Base-by-base conservation (phyloP, 2,888 invertebrate genomes). In the Orgyia antiqua region DNA sequence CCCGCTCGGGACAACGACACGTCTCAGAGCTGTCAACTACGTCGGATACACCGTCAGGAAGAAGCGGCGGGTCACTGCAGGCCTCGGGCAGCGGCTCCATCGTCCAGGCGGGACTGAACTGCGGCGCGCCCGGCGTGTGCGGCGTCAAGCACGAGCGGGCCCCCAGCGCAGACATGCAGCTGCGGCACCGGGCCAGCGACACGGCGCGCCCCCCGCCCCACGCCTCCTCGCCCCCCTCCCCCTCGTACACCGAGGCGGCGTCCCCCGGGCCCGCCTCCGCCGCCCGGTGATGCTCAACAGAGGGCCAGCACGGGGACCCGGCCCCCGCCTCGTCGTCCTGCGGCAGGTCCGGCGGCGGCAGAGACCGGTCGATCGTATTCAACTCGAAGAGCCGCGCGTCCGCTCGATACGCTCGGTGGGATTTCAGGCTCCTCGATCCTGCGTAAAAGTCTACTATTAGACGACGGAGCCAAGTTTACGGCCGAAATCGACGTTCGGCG, bases 81-180 rank as follows among this genome's bases (percentile, higher is more conserved):
- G 57, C 39, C 45, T 80, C 80, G 13, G 58, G 58, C 8, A 78
- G 54, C 4, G 75, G 74, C 29, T 80, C 79, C 76, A 90, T 89
- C 3, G 88, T 88, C 86, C 88, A 89, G 4, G 87, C 87, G 1
- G 89, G 90, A 47, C 77, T 89, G 50, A 87, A 87, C 43, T 79
- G 82, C 31, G 72, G 68, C 2, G 76, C 83, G 1, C 86, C 83
- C 1, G 88, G 88, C 2, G 87, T 88, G 1, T 87, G 89, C 4
- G 89, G 90, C 18, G 90, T 89, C 8, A 91, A 91, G 24, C 92
- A 87, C 0, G 92, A 92, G 74, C 92, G 84, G 0, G 92, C 91
- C 10, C 93, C 93, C 13, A 94, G 80, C 71, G 93, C 93, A 37
- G 93, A 92, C 62, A 93, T 93, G 67, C 94, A 94, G 63, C 93